Base-by-base conservation (phyloP, 2,797 vertebrate genomes). In the Novumbra hubbsi region DNA sequence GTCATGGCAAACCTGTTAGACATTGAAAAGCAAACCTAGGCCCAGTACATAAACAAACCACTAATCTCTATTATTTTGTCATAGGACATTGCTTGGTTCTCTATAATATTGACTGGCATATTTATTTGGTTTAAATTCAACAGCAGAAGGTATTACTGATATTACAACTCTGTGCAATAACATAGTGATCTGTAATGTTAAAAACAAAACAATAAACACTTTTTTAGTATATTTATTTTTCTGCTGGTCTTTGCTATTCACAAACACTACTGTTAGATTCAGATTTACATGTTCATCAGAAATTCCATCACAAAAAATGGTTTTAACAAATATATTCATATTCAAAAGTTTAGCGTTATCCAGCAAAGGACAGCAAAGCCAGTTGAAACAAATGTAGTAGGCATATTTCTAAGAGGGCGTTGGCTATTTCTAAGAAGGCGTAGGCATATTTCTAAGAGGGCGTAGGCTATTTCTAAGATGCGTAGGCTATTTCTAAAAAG, bases 211-310 rank as follows among this genome's bases (percentile, higher is more conserved):
- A 24, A 41, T 34, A 62, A 67, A 64, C 1, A 19, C 5, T 16
- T 0, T 14, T 0, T 28, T 48, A 41, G 24, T 55, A 17, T 28
- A 63, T 17, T 28, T 63, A 63, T 28, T 66, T 1, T 16, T 57
- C 48, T 27, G 24, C 11, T 68, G 52, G 71, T 28, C 83, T 81
- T 72, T 82, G 77, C 86, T 78, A 76, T 57, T 85, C 77, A 77
- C 32, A 27, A 78, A 83, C 80, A 82, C 80, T 34, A 70, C 70
- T 70, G 79, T 80, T 28, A 71, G 45, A 49, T 75, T 73, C 48
- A 81, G 78, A 76, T 93, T 91, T 90, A 86, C 76, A 17, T 71
- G 73, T 83, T 78, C 82, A 92, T 95, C 94, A 86, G 68, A 87
- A 68, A 76, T 88, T 85, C 76, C 88, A 84, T 87, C 78, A 75